These are phyloP conservation scores for Cotesia chilonis DNA, from an alignment of 1,140 invertebrate species.

Conservation along the genomic window DNA sequence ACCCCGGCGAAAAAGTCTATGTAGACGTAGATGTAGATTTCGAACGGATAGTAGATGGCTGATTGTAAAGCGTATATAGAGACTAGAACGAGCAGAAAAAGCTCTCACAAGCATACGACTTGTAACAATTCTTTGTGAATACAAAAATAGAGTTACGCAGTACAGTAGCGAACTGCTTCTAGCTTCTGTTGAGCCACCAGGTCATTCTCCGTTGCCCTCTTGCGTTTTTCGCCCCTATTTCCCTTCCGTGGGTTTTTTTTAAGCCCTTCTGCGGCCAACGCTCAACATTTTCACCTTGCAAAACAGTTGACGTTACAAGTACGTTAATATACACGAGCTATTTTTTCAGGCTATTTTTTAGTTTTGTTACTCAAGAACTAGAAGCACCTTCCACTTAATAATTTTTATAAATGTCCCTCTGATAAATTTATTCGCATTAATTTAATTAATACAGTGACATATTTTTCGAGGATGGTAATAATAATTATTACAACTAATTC, in stretches of 20 bases:
- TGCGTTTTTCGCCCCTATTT: constrained; percentile 1
- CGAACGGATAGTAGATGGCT: neutral
- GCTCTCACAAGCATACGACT: neutral
- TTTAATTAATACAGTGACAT: constrained; percentile 49
- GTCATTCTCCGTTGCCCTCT: constrained; percentile 23
- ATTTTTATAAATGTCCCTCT: too few species aligned
- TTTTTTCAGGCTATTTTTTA: neutral
- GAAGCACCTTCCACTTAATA: too few species aligned
- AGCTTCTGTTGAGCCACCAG: neutral
- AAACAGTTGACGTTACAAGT: too few species aligned
- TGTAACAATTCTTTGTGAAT: constrained; percentile 48
- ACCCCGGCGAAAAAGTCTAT: constrained; percentile 15
- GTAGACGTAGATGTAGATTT: constrained; percentile 28
- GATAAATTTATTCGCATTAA: constrained; percentile 51
- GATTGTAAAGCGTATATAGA: neutral
- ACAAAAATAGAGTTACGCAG: constrained; percentile 43
- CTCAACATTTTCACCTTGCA: too few species aligned
- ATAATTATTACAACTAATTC: constrained; percentile 54
- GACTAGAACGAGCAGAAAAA: constrained; percentile 9
- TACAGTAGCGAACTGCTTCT: too few species aligned
- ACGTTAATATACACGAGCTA: too few species aligned
- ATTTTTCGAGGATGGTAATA: constrained; percentile 33
- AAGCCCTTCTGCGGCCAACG: neutral
- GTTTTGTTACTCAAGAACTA: too few species aligned
- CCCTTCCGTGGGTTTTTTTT: neutral